phyloP scores from a whole-genome alignment of 1,140 invertebrate species.

The Drosophila eugracilis region DNA sequence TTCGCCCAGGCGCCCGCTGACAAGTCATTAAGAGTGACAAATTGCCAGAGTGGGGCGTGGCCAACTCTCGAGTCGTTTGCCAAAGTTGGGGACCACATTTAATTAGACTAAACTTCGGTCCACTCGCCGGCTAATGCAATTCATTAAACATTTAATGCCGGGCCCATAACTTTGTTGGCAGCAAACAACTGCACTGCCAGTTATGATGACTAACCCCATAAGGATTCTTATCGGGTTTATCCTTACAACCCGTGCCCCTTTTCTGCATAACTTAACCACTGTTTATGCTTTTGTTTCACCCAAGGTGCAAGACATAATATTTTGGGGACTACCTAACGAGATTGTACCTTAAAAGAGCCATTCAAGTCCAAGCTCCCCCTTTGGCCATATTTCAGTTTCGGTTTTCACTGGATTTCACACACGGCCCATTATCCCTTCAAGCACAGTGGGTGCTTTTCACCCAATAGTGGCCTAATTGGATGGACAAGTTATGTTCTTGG shows the following conservation, averaged over 20 bases:
- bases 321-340: slow-evolving; percentile 15
- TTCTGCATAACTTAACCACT: slow-evolving; percentile 29
- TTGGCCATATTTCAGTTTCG: slow-evolving; percentile 45
- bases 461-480: slow-evolving; percentile 33
- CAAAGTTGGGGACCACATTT: slow-evolving; percentile 66
- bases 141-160: slow-evolving; percentile 75
- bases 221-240: neutral
- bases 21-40: slow-evolving; percentile 81
- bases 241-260: slow-evolving; percentile 5
- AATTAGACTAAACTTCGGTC: slow-evolving; percentile 67
- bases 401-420: slow-evolving; percentile 30
- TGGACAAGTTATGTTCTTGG: slow-evolving; percentile 2
- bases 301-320: slow-evolving; percentile 45
- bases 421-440: slow-evolving; percentile 22
- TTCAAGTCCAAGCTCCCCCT: slow-evolving; percentile 31
- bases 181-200: slow-evolving; percentile 49
- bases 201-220: slow-evolving; percentile 36
- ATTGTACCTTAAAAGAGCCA: slow-evolving; percentile 9
- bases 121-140: slow-evolving; percentile 68
- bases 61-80: slow-evolving; percentile 45
- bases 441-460: slow-evolving; percentile 6
- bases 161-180: slow-evolving; percentile 60
- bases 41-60: slow-evolving; percentile 59
- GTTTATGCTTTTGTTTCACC: slow-evolving; percentile 1
- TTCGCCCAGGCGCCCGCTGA: slow-evolving; percentile 62